Evolutionary conservation across 2,113 vertebrate genomes (phyloP).

Genomic region (Poecile atricapillus): DNA sequence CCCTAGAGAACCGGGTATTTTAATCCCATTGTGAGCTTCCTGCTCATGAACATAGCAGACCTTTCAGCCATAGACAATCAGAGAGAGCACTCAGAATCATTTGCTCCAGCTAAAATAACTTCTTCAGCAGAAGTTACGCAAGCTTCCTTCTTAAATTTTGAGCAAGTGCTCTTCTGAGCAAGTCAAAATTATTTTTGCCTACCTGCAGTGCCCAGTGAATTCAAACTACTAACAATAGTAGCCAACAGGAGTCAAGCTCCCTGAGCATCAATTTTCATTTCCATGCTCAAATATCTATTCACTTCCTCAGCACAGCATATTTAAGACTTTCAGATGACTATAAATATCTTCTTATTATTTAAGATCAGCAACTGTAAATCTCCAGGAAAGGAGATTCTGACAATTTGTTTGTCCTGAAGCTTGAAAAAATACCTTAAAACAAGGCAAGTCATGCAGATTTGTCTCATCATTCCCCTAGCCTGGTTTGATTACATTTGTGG

Average conservation of each 20-base stretch:
- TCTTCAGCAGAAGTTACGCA: background rate
- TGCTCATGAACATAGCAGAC: background rate
- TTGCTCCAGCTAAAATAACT: background rate
- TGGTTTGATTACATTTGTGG: background rate
- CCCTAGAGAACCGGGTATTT: background rate
- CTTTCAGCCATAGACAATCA: background rate
- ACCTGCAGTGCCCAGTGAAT: background rate
- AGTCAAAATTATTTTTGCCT: background rate
- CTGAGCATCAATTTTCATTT: background rate
- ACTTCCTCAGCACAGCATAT: background rate
- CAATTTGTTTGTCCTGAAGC: background rate
- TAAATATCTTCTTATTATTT: background rate
- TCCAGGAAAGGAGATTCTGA: background rate
- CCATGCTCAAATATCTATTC: background rate
- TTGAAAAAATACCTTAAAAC: background rate
- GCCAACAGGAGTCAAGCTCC: background rate
- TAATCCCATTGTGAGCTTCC: background rate
- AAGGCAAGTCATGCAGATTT: background rate
- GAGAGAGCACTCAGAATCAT: background rate
- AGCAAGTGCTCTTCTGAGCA: background rate
- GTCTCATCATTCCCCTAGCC: background rate
- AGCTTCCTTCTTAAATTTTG: background rate
- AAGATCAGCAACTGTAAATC: background rate
- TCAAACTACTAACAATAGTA: background rate
- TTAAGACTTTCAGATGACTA: background rate